These are phyloP conservation scores for Peribatodes rhomboidaria DNA, from an alignment of 2,888 invertebrate species.

Conservation along the genomic window DNA sequence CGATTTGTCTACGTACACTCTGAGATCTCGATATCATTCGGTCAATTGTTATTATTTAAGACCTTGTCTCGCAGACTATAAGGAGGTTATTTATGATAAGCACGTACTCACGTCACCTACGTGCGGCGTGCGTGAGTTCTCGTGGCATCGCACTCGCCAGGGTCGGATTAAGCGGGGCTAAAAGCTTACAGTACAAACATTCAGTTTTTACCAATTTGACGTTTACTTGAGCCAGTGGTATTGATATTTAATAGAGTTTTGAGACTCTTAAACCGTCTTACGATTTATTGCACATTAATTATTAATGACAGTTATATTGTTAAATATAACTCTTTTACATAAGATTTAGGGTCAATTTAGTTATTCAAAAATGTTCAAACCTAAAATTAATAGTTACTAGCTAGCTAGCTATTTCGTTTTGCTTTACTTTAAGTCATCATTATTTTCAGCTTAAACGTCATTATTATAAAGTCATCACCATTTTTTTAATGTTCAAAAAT, in stretches of 20 bases:
- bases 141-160: slow-evolving; percentile 42
- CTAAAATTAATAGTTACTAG: no score
- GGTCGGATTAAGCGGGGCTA: slow-evolving; percentile 17
- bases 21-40: no score
- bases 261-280: no score
- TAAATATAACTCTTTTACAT: no score
- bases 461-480: not conserved
- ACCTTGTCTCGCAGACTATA: slow-evolving; percentile 14
- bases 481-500: not conserved
- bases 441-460: not conserved
- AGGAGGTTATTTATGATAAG: slow-evolving; percentile 56
- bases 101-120: slow-evolving; percentile 53
- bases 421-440: no score
- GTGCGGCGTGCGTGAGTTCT: slow-evolving; percentile 55
- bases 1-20: no score
- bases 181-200: not conserved
- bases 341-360: no score
- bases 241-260: no score
- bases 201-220: not conserved
- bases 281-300: no score
- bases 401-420: no score
- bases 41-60: not conserved
- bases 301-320: no score
- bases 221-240: not conserved
- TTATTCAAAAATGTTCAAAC: no score